Evolutionary conservation across 2,888 invertebrate species (phyloP).

Genomic region (Psococerastis gibbosa): DNA sequence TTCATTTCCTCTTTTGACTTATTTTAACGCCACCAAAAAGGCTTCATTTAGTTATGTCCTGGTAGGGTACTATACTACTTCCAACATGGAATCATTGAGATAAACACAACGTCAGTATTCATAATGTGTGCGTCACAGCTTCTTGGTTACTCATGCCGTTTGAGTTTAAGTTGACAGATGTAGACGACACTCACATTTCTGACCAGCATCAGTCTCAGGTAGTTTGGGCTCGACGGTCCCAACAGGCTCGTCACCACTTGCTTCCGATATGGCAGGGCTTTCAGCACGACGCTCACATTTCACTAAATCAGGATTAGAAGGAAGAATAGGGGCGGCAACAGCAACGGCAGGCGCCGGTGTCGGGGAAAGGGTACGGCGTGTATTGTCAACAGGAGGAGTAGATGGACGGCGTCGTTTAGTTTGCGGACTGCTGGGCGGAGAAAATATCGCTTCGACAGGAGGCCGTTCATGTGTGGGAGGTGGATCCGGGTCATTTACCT

Average conservation of each 20-base stretch:
- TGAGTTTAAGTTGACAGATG: no score
- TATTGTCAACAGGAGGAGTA: no score
- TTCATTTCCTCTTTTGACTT: no score
- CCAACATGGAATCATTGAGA: no score
- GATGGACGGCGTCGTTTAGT: not conserved
- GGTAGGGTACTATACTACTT: not conserved
- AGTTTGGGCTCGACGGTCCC: not conserved
- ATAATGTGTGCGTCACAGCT: no score
- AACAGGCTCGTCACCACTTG: constrained; percentile 1
- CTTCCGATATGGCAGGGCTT: constrained; percentile 5
- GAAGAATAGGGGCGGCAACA: not conserved
- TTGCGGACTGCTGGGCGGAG: not conserved
- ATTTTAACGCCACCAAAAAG: not conserved
- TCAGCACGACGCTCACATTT: not conserved
- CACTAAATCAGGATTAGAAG: not conserved
- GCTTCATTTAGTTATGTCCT: not conserved
- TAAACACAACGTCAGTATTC: no score
- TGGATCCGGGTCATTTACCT: no score
- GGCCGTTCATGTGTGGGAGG: no score
- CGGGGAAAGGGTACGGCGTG: no score
- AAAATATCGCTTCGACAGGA: not conserved
- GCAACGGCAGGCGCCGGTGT: constrained; percentile 1
- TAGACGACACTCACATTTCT: not conserved
- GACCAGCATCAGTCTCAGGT: not conserved
- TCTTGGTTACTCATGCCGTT: no score